These are phyloP conservation scores for Anguilla rostrata DNA, from an alignment of 2,113 vertebrate species.

Conservation along the genomic window DNA sequence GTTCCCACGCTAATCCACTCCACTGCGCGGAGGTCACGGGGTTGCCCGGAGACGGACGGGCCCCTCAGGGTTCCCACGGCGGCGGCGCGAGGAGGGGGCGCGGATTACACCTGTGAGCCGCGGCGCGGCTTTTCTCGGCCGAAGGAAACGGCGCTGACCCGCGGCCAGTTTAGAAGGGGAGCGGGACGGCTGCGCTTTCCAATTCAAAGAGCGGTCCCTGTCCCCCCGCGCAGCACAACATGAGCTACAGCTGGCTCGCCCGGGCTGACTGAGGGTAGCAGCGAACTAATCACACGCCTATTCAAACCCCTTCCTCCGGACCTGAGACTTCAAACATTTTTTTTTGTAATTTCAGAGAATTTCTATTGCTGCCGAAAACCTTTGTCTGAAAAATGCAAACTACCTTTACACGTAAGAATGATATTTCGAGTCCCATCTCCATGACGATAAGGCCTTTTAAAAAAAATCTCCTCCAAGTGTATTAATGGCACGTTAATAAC, in stretches of 20 bases:
- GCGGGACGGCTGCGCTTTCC: too few relatives aligned
- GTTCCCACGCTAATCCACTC: not conserved
- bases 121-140: not conserved
- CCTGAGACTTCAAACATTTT: too few relatives aligned
- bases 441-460: not conserved
- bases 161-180: too few relatives aligned
- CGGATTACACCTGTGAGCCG: not conserved
- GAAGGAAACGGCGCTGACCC: not conserved
- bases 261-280: too few relatives aligned
- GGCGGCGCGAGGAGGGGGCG: not conserved
- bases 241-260: too few relatives aligned
- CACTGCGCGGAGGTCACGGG: not conserved
- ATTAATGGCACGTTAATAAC: not conserved
- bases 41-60: not conserved
- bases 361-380: not conserved
- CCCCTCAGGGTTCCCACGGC: not conserved
- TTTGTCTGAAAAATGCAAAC: not conserved
- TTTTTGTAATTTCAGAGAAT: not conserved
- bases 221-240: too few relatives aligned
- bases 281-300: too few relatives aligned
- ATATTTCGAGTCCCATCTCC: not conserved
- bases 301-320: too few relatives aligned
- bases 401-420: not conserved
- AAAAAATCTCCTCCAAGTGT: not conserved
- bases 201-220: too few relatives aligned